Conservation (phyloP, 2,113 vertebrate species). For the Paramisgurnus dabryanus region DNA sequence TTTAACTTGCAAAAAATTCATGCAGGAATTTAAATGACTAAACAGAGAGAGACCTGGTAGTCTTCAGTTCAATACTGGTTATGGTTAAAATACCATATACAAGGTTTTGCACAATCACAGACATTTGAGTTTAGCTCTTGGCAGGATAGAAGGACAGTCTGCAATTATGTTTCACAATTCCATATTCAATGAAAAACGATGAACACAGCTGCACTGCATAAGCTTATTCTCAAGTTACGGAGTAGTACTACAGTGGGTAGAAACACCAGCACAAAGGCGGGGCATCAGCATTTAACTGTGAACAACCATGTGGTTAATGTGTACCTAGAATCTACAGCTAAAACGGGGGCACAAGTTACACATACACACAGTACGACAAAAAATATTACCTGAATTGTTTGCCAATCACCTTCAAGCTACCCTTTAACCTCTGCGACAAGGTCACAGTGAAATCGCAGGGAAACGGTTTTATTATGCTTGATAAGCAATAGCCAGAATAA, state of each 20-base stretch:
- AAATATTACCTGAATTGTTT: not conserved
- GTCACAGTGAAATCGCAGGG: not conserved
- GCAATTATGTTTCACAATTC: not conserved
- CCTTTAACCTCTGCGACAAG: conserved; percentile 26
- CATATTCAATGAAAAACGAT: conserved; percentile 1
- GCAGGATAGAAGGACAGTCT: not conserved
- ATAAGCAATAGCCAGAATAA: conserved; percentile 18
- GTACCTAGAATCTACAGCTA: conserved; percentile 13
- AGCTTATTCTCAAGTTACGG: conserved; percentile 14
- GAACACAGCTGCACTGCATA: conserved; percentile 1
- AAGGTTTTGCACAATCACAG: not conserved
- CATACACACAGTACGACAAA: not conserved
- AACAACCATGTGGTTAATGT: conserved; percentile 9
- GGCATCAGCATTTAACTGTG: not conserved
- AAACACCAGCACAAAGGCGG: not conserved
- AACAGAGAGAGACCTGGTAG: not conserved
- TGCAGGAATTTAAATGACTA: not conserved
- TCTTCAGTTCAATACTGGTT: not conserved
- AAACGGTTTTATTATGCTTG: not conserved
- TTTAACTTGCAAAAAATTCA: not conserved
- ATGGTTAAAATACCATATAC: not conserved
- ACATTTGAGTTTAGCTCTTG: not conserved
- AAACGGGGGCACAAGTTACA: not conserved
- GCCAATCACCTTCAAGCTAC: conserved; percentile 22
- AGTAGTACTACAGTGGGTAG: not conserved